Evolutionary conservation across 2,113 vertebrate species (phyloP), one percentile per base, ranked within the genome.

Genomic region (Lathamus discolor): DNA sequence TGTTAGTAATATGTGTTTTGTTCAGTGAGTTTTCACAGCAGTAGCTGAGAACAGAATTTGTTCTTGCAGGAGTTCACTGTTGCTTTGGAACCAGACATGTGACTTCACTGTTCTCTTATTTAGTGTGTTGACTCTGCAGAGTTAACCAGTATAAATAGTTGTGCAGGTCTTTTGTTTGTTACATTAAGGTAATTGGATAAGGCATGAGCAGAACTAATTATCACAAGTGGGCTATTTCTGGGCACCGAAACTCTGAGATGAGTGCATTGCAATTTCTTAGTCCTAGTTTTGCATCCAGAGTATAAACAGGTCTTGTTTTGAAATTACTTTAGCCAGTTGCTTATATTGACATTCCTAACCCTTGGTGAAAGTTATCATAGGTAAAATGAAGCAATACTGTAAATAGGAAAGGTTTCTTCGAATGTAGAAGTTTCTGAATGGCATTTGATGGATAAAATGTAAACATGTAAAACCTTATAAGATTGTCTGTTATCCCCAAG

Each of bases 131-230:
- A 24, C 66, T 91, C 84, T 81, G 68, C 33, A 48, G 90, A 84
- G 33, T 57, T 64, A 78, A 90, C 73, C 54, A 68, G 88, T 75
- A 88, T 67, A 75, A 84, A 82, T 25, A 75, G 57, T 68, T 63
- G 85, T 48, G 57, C 64, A 84, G 81, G 69, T 86, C 86, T 92
- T 96, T 81, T 62, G 57, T 91, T 85, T 83, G 90, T 68, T 96
- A 72, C 80, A 74, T 94, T 95, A 92, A 67, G 61, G 88, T 95
- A 95, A 97, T 92, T 90, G 93, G 94, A 95, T 95, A 82, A 94
- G 80, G 83, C 90, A 72, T 44, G 62, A 78, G 79, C 92, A 96
- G 95, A 95, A 83, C 61, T 90, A 88, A 86, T 96, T 93, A 72
- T 70, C 76, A 35, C 28, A 29, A 41, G 44, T 20, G 63, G 68